phyloP scores from a whole-genome alignment of 1,140 invertebrate genomes.

The Drosophila eugracilis region DNA sequence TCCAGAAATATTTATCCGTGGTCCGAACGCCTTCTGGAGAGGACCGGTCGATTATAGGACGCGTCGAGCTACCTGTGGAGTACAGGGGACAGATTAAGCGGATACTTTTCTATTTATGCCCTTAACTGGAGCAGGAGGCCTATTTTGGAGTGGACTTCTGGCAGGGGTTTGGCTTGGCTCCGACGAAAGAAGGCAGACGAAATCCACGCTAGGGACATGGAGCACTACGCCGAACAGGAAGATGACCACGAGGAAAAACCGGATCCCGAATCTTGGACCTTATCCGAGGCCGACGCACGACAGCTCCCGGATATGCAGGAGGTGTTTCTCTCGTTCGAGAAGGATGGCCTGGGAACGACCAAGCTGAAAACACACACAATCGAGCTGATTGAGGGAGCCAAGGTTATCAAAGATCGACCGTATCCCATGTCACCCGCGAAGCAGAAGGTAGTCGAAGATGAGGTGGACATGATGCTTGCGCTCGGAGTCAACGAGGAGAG shows the following conservation, averaged over 20 bases:
- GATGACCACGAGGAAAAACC: not conserved
- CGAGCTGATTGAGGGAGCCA: not conserved
- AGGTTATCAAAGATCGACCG: not conserved
- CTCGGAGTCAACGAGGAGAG: not conserved
- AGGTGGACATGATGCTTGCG: not conserved
- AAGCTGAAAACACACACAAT: not conserved
- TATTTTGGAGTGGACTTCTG: too few relatives aligned
- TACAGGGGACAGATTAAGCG: not conserved
- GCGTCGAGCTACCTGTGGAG: not conserved
- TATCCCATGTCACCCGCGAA: not conserved
- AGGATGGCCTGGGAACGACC: not conserved
- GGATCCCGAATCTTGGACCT: too few relatives aligned
- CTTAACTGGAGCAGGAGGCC: too few relatives aligned
- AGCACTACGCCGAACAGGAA: too few relatives aligned
- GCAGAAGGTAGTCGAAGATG: not conserved
- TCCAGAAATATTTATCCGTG: not conserved
- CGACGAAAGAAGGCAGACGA: too few relatives aligned
- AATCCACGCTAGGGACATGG: too few relatives aligned
- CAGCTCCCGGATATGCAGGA: not conserved
- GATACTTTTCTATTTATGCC: not conserved
- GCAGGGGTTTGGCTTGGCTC: too few relatives aligned
- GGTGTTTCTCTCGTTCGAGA: not conserved
- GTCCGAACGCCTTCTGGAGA: too few relatives aligned
- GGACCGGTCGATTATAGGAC: not conserved
- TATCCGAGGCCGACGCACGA: too few relatives aligned